Percentiles rank a stretch among this genome's conserved stretches.
Conservation (phyloP, 1,140 invertebrate species). For the Geopemphigus sp. region DNA sequence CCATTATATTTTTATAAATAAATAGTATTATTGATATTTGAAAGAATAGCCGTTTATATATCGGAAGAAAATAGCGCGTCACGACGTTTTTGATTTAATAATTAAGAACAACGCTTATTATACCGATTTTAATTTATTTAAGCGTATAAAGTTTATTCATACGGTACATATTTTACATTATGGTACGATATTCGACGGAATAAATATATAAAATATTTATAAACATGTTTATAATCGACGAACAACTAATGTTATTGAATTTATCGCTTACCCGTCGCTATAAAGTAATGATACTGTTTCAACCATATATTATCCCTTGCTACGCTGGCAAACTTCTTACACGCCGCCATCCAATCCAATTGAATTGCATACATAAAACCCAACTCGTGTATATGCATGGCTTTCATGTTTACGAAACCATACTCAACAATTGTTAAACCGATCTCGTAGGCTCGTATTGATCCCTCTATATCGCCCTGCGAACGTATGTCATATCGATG, state of each 20-base stretch:
- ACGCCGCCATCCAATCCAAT: constrained; percentile 15
- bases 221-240: no score
- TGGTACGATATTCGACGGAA: background rate
- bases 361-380: constrained; percentile 22
- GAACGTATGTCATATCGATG: background rate
- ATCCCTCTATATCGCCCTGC: constrained; percentile 17
- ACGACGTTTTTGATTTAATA: no score
- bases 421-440: background rate
- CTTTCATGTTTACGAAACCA: background rate
- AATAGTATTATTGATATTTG: no score
- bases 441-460: constrained; percentile 4
- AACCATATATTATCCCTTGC: background rate
- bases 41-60: no score
- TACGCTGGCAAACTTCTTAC: background rate
- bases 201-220: no score
- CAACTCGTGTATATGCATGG: constrained; percentile 5
- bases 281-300: constrained; percentile 31
- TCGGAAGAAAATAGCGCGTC: no score
- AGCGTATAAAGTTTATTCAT: no score
- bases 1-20: no score
- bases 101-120: no score
- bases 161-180: background rate
- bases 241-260: background rate
- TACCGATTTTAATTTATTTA: no score
- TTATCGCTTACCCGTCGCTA: background rate